Base-by-base conservation (phyloP, 2,888 invertebrate species). In the Troides aeacus region DNA sequence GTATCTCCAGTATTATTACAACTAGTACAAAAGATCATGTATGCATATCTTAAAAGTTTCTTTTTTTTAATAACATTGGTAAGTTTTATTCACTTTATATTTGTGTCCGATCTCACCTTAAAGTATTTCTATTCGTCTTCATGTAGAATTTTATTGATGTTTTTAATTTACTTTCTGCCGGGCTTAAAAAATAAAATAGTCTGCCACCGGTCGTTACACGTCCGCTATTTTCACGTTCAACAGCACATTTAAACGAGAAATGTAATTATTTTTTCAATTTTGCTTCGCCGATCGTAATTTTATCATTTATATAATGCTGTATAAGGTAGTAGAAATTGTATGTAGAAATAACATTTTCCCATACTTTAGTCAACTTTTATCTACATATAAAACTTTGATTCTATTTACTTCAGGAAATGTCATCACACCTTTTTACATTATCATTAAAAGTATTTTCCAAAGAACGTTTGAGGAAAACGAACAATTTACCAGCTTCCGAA, bases 401-500 rank as follows among this genome's bases (percentile, higher is more conserved):
- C 23, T 30, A 65, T 66, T 59, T 63, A 50, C 17, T 10, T 36
- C 39, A 59, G 57, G 56, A 67, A 67, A 67, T 23, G 39, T 21
- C 8, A 24, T 50, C 36, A 7, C 61, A 64, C 42, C 46, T 65
- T 30, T 30, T 65, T 56, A 60, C 24, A 17, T 60, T 63, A 67
- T 69, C 65, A 65, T 56, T 36, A 46, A 42, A 30, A 39, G 58
- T 63, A 59, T 66, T 67, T 70, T 30, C 23, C 56, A 67, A 60
- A 56, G 57, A 46, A 64, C 67, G 46, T 62, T 67, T 5, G 57
- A 62, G 66, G 69, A 65, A 66, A 64, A 58, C 57, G 67, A 65
- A 67, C 66, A 68, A 67, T 71, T 65, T 57, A 64, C 60, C 50
- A 59, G 72, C 73, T 73, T 77, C 76, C 75, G 76, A 73, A 71